Evolutionary conservation across 1,140 invertebrate genomes (phyloP), one percentile per base, ranked within the genome.

Genomic region (Dryas iulia): DNA sequence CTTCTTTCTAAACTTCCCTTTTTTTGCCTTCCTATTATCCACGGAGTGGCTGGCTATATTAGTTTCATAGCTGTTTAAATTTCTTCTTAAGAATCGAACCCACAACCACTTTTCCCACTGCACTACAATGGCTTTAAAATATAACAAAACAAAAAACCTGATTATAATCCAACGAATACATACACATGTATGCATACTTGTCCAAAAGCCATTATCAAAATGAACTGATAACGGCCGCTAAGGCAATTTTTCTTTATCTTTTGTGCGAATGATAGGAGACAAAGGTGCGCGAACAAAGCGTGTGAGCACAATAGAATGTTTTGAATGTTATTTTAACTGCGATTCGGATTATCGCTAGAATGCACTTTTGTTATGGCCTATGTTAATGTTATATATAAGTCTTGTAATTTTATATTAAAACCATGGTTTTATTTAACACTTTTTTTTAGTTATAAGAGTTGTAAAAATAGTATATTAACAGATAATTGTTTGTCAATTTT

Each of bases 171-270:
- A n/a, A n/a, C n/a, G n/a, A n/a, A n/a, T 47, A 47, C 2, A 1
- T 39, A 18, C 5, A 24, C 23, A 54, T 12, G 2, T 47, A 25
- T 54, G 12, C 1, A 18, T 23, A 58, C 30, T 62, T 68, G 59
- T 62, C 58, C 52, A 64, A 54, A 31, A 28, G 52, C 77, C 73
- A 79, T 79, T 79, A 79, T 77, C n/a, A 71, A 81, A 76, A 82
- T 75, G 73, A 82, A 81, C 79, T 83, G 77, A 83, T 79, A 69
- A 66, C 66, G 62, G 56, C 66, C 57, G 64, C 63, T 59, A 56
- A 83, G 79, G 77, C 81, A 83, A 83, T 81, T 83, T 83, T 83
- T 79, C 77, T 83, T 71, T 78, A 76, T 75, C 77, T 71, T 76
- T 81, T 81, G 81, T 83, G 70, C 59, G 64, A 64, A 53, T 76